Conservation (phyloP, 2,797 vertebrate species). For the Microctenopoma steveboyesi region DNA sequence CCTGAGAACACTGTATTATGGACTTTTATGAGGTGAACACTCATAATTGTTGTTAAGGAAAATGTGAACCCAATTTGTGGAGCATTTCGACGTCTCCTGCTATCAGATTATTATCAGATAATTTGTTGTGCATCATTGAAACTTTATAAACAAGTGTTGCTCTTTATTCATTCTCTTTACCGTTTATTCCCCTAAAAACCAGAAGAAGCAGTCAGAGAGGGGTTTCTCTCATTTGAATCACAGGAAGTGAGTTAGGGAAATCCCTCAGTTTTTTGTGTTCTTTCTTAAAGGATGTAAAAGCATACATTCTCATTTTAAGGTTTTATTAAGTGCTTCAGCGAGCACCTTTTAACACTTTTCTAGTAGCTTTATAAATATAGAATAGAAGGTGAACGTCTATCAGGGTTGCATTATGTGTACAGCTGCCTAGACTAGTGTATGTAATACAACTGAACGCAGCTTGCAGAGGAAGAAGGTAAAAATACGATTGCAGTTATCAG, state of each 20-base stretch:
- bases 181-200: conserved; percentile 37
- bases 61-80: not conserved
- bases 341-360: not conserved
- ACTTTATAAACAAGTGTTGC: conserved; percentile 1
- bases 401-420: not conserved
- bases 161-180: conserved; percentile 17
- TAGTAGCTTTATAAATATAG: not conserved
- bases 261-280: conserved; percentile 67
- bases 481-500: not conserved
- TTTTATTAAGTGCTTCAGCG: conserved; percentile 9
- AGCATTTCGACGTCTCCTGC: not conserved
- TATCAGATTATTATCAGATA: not conserved
- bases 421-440: not conserved
- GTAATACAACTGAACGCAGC: not conserved
- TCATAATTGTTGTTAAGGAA: not conserved
- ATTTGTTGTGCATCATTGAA: not conserved
- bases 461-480: conserved; percentile 8
- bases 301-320: conserved; percentile 22
- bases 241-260: conserved; percentile 81
- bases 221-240: conserved; percentile 74
- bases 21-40: too few species aligned
- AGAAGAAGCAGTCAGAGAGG: conserved; percentile 48
- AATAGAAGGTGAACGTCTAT: not conserved
- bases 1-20: too few species aligned
- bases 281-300: conserved; percentile 58